Base-by-base conservation (phyloP, 2,888 invertebrate species). In the Apomyelois bistriatella region DNA sequence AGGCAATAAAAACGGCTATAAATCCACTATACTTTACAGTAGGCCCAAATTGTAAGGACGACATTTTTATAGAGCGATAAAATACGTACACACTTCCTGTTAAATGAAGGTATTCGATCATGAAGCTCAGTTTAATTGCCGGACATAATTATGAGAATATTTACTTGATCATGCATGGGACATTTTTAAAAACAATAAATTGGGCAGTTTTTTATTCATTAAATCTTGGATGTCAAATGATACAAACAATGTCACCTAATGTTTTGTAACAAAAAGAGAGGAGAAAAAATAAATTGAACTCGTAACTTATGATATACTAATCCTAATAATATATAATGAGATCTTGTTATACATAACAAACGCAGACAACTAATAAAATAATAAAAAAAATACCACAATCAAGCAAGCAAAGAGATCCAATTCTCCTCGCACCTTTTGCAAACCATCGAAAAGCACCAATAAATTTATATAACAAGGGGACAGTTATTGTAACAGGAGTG, bases 51-150 rank as follows among this genome's bases (percentile, higher is more conserved):
- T 82, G 75, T 76, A 76, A 74, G 70, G 68, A 72, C 57, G 77
- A 82, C 76, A 74, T 65, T 83, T 83, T 85, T 82, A 83, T 81
- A 64, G 68, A 58, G 65, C 71, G 62, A 77, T 85, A 78, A 84
- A 84, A 78, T 79, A 81, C 74, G 64, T 61, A 61, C 56, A 59
- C 55, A 57, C 57, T 57, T 43, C 22, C 52, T 12, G 12, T 36
- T 37, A 52, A 43, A 43, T 43, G 36, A 46, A 13, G 43, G 43
- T 36, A 43, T 28, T 52, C 28, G 16, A 52, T 43, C 43, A 52
- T 52, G 43, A 40, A 10, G 28, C 9, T 28, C 4, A 6, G 22
- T 38, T 28, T 48, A 37, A 48, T 48, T 48, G 37, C 22, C 12
- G 37, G 5, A 22, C 28, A 17, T 28, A 37, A 37, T 38, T 38